Conservation (phyloP, 2,113 vertebrate genomes). For the Morone chrysops region DNA sequence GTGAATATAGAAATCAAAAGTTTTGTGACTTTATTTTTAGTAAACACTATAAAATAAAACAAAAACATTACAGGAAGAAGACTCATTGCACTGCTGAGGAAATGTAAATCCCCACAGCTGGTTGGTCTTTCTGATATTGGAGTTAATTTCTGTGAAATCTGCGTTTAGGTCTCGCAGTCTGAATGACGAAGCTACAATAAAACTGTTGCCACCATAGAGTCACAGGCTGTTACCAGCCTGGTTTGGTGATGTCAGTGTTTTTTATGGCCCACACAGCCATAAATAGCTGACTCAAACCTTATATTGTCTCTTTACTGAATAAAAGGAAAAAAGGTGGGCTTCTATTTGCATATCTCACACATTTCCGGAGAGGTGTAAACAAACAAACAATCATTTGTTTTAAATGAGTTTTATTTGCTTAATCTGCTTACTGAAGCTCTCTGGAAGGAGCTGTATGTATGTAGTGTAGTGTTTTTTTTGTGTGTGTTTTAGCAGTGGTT, state of each 20-base stretch:
- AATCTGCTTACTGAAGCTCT: not conserved
- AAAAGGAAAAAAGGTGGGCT: not conserved
- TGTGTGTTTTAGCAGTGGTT: not conserved
- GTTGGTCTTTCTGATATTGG: not conserved
- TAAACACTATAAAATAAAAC: not conserved
- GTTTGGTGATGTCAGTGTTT: constrained; percentile 44
- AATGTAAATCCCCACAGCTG: not conserved
- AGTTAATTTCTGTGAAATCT: not conserved
- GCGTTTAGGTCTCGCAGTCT: not conserved
- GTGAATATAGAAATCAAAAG: not conserved
- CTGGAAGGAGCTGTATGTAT: not conserved
- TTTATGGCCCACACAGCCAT: constrained; percentile 39
- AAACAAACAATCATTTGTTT: not conserved
- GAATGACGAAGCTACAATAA: constrained; percentile 19
- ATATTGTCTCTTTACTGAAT: not conserved
- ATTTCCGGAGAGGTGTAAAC: not conserved
- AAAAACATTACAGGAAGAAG: not conserved
- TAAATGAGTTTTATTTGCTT: not conserved
- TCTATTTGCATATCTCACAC: constrained; percentile 25
- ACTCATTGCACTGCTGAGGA: not conserved
- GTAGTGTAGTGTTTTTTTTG: too few relatives aligned
- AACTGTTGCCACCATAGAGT: not conserved
- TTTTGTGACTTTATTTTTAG: not conserved
- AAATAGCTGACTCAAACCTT: constrained; percentile 25
- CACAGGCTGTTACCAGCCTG: constrained; percentile 13